phyloP scores from a whole-genome alignment of 2,888 invertebrate genomes.

The Uropetala carovei region DNA sequence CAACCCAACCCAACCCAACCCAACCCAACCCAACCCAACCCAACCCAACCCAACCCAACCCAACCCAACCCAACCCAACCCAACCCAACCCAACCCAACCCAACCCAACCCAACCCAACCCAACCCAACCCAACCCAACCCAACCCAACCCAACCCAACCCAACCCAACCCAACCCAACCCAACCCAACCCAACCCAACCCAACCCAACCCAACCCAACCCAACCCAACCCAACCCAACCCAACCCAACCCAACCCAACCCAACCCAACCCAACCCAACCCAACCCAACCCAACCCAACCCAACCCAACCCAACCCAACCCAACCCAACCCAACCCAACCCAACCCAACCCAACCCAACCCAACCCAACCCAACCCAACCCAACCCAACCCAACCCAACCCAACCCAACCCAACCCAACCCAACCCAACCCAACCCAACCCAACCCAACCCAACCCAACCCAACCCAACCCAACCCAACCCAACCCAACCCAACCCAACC shows the following conservation, averaged over 20 bases:
- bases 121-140: constrained; percentile 70
- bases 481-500: constrained; percentile 27
- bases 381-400: constrained; percentile 20
- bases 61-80: constrained; percentile 71
- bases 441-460: constrained; percentile 27
- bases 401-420: constrained; percentile 27
- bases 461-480: constrained; percentile 27
- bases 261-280: constrained; percentile 27
- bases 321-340: constrained; percentile 27
- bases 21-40: constrained; percentile 69
- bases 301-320: constrained; percentile 27
- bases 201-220: constrained; percentile 27
- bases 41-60: constrained; percentile 70
- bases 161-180: constrained; percentile 71
- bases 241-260: constrained; percentile 27
- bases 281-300: constrained; percentile 27
- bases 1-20: constrained; percentile 70
- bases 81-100: constrained; percentile 69
- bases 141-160: constrained; percentile 71
- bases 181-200: constrained; percentile 70
- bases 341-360: constrained; percentile 27
- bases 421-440: constrained; percentile 27
- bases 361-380: constrained; percentile 27
- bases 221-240: constrained; percentile 27
- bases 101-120: constrained; percentile 75